Conservation (phyloP, 2,797 vertebrate species). For the Ctenochaetus hawaiiensis region DNA sequence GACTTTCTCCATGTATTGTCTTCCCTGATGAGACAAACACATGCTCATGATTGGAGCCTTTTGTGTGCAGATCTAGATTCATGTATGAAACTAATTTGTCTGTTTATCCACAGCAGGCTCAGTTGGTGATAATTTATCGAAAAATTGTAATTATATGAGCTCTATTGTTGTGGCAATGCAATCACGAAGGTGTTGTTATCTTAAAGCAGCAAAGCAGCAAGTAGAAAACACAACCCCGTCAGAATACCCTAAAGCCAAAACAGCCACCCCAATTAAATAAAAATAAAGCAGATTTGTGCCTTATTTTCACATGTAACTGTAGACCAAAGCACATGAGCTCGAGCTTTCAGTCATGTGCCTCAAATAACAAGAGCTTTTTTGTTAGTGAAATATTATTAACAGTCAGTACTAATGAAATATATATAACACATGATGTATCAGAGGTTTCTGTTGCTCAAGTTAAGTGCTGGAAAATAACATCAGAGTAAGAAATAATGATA, state of each 20-base stretch:
- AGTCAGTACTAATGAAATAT: no score
- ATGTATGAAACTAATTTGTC: slow-evolving; percentile 12
- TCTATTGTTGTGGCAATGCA: slow-evolving; percentile 1
- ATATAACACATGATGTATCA: slow-evolving; percentile 29
- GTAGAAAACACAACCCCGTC: not conserved
- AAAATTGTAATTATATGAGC: not conserved
- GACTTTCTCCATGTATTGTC: slow-evolving; percentile 1
- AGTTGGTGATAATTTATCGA: not conserved
- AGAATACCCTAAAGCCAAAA: no score
- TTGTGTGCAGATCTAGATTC: slow-evolving; percentile 24
- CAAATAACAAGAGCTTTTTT: slow-evolving; percentile 7
- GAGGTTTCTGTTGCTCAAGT: slow-evolving; percentile 19
- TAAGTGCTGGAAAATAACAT: slow-evolving; percentile 20
- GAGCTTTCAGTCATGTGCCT: not conserved
- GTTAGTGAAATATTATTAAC: slow-evolving; percentile 28
- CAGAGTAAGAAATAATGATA: not conserved
- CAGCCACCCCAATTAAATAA: rapidly evolving
- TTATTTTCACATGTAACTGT: not conserved
- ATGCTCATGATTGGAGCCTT: slow-evolving; percentile 21
- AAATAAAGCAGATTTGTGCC: not conserved
- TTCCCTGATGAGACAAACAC: slow-evolving; percentile 45
- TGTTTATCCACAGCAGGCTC: slow-evolving; percentile 33
- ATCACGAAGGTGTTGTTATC: not conserved
- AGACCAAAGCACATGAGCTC: not conserved
- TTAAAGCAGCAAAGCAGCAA: not conserved